Base-by-base conservation (phyloP, 2,113 vertebrate species). In the Rhabdornis inornatus region DNA sequence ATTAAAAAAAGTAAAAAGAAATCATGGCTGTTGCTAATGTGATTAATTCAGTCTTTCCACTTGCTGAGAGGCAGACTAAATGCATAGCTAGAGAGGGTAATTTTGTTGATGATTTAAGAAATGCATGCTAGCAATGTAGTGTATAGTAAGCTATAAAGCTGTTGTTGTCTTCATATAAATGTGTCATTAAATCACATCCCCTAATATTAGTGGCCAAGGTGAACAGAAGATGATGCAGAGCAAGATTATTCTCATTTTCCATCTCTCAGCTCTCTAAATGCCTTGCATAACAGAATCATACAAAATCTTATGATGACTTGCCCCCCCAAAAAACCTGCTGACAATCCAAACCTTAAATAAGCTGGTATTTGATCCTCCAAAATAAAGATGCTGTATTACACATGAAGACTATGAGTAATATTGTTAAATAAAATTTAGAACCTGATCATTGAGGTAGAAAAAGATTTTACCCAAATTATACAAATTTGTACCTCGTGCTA, bases 81-180 rank as follows among this genome's bases (percentile, higher is more conserved):
- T 81, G 49, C 37, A 68, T 59, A 49, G 3, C 52, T 75, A 10
- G 53, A 69, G 50, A 85, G 27, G 10, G 44, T 70, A 52, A 88
- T 96, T 91, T 89, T 94, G 45, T 79, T 88, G 63, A 52, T 89
- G 70, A 85, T 81, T 93, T 75, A 86, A 81, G 59, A 86, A 95
- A 91, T 60, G 45, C 42, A 63, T 87, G 47, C 63, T 80, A 80
- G 79, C 70, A 83, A 74, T 11, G 1, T 16, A 40, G 18, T 42
- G 10, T 65, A 69, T 4, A 77, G 39, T 35, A 63, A 85, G 55
- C 64, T 76, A 31, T 61, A 71, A 85, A 92, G 35, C 50, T 87
- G 25, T 76, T 92, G 57, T 82, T 83, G 37, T 85, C 49, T 83
- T 94, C 47, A 22, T 49, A 87, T 28, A 76, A 89, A 79, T 65